These are phyloP conservation scores for Psilanteris sp. DNA, from an alignment of 1,140 invertebrate species.

Conservation along the genomic window DNA sequence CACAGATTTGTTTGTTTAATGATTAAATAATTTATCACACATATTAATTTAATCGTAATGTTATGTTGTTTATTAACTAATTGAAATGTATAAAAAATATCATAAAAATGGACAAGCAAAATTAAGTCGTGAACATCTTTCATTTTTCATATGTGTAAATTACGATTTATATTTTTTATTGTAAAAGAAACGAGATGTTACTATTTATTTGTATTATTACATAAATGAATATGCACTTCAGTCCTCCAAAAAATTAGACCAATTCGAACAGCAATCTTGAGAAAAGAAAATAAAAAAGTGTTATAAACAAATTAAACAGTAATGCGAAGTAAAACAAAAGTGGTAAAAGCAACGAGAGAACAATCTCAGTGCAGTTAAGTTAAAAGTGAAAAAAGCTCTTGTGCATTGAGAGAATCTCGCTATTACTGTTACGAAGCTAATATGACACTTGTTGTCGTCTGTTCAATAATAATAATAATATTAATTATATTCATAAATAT, in stretches of 20 bases:
- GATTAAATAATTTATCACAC: too few species aligned
- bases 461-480: slow-evolving; percentile 65
- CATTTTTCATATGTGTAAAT: slow-evolving; percentile 29
- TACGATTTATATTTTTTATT: slow-evolving; percentile 21
- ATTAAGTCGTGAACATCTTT: slow-evolving; percentile 29
- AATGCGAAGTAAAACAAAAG: slow-evolving; percentile 30
- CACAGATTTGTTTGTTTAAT: too few species aligned
- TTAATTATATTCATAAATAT: slow-evolving; percentile 55
- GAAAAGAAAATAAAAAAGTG: slow-evolving; percentile 31
- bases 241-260: slow-evolving; percentile 41
- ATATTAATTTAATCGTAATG: too few species aligned
- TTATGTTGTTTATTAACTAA: too few species aligned
- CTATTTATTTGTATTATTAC: slow-evolving; percentile 59
- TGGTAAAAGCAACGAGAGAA: slow-evolving; percentile 56
- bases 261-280: slow-evolving; percentile 61
- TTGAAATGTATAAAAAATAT: too few species aligned
- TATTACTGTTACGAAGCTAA: slow-evolving; percentile 61
- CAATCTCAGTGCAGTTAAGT: slow-evolving; percentile 30
- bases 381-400: neutral
- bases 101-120: too few species aligned
- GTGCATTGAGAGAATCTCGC: slow-evolving; percentile 39
- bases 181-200: slow-evolving; percentile 47
- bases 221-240: slow-evolving; percentile 53
- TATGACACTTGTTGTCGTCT: slow-evolving; percentile 63
- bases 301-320: too few species aligned